Conservation (phyloP, 2,113 vertebrate species). For the Oncorhynchus nerka region DNA sequence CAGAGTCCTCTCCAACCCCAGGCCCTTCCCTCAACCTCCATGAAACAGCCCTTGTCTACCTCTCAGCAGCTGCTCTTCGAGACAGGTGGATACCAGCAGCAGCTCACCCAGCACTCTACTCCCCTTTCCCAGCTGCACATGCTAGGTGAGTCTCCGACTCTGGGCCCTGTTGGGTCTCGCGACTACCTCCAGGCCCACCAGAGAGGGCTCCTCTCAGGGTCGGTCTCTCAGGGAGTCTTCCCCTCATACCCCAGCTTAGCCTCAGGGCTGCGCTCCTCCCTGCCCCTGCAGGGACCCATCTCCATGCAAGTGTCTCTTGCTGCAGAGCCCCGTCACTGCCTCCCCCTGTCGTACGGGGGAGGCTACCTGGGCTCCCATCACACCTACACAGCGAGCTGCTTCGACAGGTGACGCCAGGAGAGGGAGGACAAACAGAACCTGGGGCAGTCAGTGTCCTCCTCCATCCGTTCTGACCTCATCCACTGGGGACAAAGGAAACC, state of each 20-base stretch:
- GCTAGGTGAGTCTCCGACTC: conserved; percentile 64
- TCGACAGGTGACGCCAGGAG: conserved; percentile 66
- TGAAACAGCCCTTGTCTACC: conserved; percentile 12
- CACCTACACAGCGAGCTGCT: conserved; percentile 60
- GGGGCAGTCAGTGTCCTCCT: conserved; percentile 24
- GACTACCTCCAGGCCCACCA: conserved; percentile 68
- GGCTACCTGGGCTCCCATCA: conserved; percentile 66
- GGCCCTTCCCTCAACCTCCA: conserved; percentile 4
- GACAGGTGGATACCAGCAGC: conserved; percentile 52
- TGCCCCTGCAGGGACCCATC: conserved; percentile 61
- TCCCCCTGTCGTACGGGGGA: conserved; percentile 43
- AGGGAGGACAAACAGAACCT: conserved; percentile 36
- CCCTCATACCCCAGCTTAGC: conserved; percentile 56
- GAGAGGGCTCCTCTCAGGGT: conserved; percentile 42
- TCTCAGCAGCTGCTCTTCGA: conserved; percentile 71
- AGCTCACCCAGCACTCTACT: conserved; percentile 47
- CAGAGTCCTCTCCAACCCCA: conserved; percentile 25
- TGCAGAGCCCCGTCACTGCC: conserved; percentile 51
- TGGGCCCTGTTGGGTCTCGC: conserved; percentile 67
- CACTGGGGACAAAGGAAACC: conserved; percentile 25
- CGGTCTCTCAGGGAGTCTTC: neutral
- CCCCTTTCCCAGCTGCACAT: conserved; percentile 62
- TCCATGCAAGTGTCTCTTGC: conserved; percentile 70
- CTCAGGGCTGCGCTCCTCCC: conserved; percentile 43
- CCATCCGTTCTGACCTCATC: conserved; percentile 2